phyloP scores from a whole-genome alignment of 1,140 invertebrate genomes.

The Dinoponera quadriceps region DNA sequence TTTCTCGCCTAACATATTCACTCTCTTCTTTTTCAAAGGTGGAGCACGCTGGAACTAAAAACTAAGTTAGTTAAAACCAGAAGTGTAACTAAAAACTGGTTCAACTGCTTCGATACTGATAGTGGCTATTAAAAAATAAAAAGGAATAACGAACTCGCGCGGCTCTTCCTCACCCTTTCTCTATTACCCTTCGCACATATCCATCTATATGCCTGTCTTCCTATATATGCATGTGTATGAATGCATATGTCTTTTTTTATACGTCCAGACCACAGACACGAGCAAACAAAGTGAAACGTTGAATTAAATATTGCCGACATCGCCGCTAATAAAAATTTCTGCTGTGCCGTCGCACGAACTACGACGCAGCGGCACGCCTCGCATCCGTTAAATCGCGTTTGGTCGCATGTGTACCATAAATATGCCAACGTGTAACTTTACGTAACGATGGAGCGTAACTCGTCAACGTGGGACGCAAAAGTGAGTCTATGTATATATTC shows the following conservation, averaged over 20 bases:
- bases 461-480: conserved; percentile 21
- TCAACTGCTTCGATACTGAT: not conserved
- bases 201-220: too few relatives aligned
- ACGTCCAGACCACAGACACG: not conserved
- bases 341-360: conserved; percentile 4
- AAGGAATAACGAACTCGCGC: not conserved
- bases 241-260: not conserved
- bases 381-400: conserved; percentile 48
- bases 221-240: too few relatives aligned
- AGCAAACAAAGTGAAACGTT: conserved; percentile 11
- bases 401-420: conserved; percentile 36
- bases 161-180: too few relatives aligned
- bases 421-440: conserved; percentile 42
- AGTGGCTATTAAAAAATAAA: conserved; percentile 32
- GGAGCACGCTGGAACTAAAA: not conserved
- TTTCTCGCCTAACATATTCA: not conserved
- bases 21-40: not conserved
- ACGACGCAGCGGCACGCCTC: conserved; percentile 13
- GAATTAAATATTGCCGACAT: conserved; percentile 46
- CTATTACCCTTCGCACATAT: too few relatives aligned
- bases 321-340: conserved; percentile 50
- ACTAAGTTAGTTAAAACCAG: not conserved
- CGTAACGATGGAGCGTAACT: conserved; percentile 42
- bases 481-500: conserved; percentile 13
- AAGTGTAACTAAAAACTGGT: not conserved